Conservation (phyloP, 2,797 vertebrate genomes). For the Sandelia bainsii region DNA sequence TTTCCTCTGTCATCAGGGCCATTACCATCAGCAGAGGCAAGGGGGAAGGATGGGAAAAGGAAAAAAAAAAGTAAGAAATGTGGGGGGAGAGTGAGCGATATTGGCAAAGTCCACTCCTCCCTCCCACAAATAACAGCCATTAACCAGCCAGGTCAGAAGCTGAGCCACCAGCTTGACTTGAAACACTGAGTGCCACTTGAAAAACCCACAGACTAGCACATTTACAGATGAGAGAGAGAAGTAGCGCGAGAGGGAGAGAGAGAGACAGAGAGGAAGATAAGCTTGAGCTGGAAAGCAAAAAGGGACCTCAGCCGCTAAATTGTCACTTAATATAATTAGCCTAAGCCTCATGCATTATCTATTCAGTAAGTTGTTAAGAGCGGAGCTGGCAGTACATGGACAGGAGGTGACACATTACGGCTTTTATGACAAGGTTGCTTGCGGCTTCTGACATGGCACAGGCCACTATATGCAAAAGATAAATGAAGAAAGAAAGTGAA, state of each 20-base stretch:
- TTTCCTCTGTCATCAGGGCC: conserved; percentile 52
- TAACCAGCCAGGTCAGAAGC: conserved; percentile 95
- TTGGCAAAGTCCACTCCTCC: conserved; percentile 71
- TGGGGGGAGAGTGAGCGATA: conserved; percentile 58
- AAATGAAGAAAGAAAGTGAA: conserved; percentile 37
- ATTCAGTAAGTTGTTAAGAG: conserved; percentile 78
- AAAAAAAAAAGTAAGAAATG: conserved; percentile 9
- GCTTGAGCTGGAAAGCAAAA: conserved; percentile 80
- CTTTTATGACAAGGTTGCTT: conserved; percentile 62
- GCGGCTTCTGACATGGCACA: conserved; percentile 48
- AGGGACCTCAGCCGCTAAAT: conserved; percentile 86
- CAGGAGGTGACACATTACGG: conserved; percentile 62
- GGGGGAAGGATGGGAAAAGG: conserved; percentile 48
- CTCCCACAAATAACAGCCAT: conserved; percentile 97
- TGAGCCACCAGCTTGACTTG: conserved; percentile 93
- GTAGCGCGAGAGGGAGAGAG: background rate
- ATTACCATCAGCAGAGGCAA: conserved; percentile 69
- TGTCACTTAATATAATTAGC: conserved; percentile 85
- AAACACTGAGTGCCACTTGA: conserved; percentile 96
- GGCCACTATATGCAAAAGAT: conserved; percentile 40
- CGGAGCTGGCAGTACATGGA: conserved; percentile 33
- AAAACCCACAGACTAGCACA: conserved; percentile 93
- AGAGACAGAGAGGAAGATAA: conserved; percentile 14
- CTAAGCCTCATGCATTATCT: conserved; percentile 77
- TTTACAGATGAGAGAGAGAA: conserved; percentile 81